These are phyloP conservation scores for Spodoptera exigua DNA, from an alignment of 2,888 invertebrate species.

Conservation along the genomic window DNA sequence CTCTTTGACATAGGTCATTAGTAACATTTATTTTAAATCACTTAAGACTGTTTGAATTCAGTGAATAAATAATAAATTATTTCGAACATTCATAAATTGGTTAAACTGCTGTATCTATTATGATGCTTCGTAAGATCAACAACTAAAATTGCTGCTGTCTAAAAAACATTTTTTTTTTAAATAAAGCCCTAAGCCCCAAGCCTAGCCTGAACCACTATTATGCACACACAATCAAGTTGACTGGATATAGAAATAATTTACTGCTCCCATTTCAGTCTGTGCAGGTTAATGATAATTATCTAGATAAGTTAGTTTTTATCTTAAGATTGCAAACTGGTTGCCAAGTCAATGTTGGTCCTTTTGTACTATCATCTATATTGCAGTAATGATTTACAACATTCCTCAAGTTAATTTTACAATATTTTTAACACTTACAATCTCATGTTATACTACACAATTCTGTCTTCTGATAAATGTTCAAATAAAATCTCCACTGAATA, in stretches of 20 bases:
- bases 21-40: too few relatives aligned
- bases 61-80: too few relatives aligned
- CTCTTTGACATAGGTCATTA: too few relatives aligned
- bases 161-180: too few relatives aligned
- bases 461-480: constrained; percentile 16
- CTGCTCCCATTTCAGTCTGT: constrained; percentile 10
- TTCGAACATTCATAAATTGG: too few relatives aligned
- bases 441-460: constrained; percentile 3
- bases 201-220: neutral
- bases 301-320: constrained; percentile 18
- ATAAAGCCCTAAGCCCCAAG: neutral
- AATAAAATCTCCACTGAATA: constrained; percentile 42
- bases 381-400: neutral
- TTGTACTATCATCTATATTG: neutral
- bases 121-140: too few relatives aligned
- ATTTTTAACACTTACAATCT: too few relatives aligned
- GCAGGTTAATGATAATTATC: constrained; percentile 12
- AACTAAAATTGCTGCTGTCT: too few relatives aligned
- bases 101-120: too few relatives aligned
- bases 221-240: neutral
- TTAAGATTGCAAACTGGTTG: constrained; percentile 14
- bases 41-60: too few relatives aligned
- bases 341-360: constrained; percentile 5
- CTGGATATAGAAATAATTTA: constrained; percentile 13
- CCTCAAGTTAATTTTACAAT: neutral